These are phyloP conservation scores for Philaethria dido DNA, from an alignment of 2,888 invertebrate genomes.

Conservation along the genomic window DNA sequence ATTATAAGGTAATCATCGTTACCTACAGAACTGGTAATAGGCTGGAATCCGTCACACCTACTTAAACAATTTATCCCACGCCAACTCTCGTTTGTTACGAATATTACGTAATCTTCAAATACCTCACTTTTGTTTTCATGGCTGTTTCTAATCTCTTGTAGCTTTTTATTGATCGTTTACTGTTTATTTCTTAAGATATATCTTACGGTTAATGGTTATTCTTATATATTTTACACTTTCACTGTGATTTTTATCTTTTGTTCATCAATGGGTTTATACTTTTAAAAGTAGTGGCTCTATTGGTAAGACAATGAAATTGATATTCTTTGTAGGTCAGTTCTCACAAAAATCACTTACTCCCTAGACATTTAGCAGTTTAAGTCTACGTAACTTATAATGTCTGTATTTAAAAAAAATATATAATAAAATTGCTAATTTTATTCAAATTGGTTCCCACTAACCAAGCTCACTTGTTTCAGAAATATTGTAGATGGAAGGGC, in stretches of 20 bases:
- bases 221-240: conserved; percentile 13
- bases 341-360: not conserved
- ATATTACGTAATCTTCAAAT: conserved; percentile 34
- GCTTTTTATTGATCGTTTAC: conserved; percentile 16
- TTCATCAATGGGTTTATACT: not conserved
- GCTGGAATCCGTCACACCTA: conserved; percentile 55
- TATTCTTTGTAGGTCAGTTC: not conserved
- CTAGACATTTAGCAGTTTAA: not conserved
- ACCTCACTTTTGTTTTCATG: conserved; percentile 40
- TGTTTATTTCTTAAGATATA: not conserved
- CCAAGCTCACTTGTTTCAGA: too few species aligned
- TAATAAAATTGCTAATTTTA: too few species aligned
- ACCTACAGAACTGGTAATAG: conserved; percentile 56
- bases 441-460: too few species aligned
- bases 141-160: conserved; percentile 29
- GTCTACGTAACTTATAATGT: too few species aligned
- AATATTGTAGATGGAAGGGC: too few species aligned
- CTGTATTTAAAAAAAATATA: not conserved
- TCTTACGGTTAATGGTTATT: not conserved
- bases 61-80: conserved; percentile 57
- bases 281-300: not conserved
- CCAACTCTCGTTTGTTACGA: conserved; percentile 40
- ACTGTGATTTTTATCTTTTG: conserved; percentile 1
- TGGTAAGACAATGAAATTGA: not conserved
- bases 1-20: conserved; percentile 66